phyloP scores from a whole-genome alignment of 53 echinoderm and acorn worm species.

The Glandiceps talaboti region DNA sequence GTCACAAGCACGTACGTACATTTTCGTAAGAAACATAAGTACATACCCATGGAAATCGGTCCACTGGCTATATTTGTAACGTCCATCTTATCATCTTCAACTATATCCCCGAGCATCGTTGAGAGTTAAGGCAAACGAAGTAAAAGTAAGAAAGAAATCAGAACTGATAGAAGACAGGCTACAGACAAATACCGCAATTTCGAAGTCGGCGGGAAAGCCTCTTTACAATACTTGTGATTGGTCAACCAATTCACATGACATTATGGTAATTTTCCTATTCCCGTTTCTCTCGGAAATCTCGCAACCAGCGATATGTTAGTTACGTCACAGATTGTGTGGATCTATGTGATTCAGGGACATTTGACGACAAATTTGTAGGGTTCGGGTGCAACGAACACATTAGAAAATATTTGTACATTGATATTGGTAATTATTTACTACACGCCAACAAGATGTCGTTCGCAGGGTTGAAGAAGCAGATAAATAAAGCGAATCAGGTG shows the following conservation, averaged over 20 bases:
- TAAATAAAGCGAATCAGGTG: conserved; percentile 97
- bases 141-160: background rate
- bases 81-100: background rate
- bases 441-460: conserved; percentile 83
- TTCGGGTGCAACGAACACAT: no score
- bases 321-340: no score
- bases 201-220: background rate
- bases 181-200: background rate
- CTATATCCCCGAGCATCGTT: background rate
- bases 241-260: no score
- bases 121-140: background rate
- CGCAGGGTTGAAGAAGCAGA: conserved; percentile 90
- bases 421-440: no score
- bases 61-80: no score
- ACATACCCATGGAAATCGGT: background rate
- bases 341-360: no score
- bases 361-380: no score
- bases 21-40: background rate
- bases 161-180: background rate
- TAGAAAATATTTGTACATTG: no score
- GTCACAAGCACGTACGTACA: no score
- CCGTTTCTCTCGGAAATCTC: no score
- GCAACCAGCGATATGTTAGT: no score
- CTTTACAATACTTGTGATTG: background rate
- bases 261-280: no score